These are phyloP conservation scores for Aeoliscus strigatus DNA, from an alignment of 2,797 vertebrate species.

Conservation along the genomic window DNA sequence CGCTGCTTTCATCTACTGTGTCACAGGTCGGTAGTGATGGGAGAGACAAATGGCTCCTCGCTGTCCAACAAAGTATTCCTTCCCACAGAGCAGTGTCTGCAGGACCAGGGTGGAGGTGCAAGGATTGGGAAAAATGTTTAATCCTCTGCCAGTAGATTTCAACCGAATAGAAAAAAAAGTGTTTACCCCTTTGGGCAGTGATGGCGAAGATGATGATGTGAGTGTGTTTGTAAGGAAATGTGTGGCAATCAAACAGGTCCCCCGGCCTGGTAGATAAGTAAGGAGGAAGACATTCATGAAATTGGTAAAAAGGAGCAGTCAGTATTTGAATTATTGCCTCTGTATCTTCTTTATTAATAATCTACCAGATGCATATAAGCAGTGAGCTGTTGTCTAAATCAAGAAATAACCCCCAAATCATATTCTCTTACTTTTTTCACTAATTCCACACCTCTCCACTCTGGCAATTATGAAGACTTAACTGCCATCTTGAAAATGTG, in stretches of 20 bases:
- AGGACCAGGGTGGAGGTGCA: conserved; percentile 31
- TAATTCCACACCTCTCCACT: too few relatives aligned
- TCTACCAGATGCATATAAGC: too few relatives aligned
- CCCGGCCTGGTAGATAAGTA: conserved; percentile 40
- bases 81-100: conserved; percentile 41
- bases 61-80: conserved; percentile 56
- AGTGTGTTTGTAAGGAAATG: conserved; percentile 15
- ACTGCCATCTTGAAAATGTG: too few relatives aligned
- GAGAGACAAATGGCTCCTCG: conserved; percentile 55
- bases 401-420: too few relatives aligned
- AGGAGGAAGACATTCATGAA: conserved; percentile 23
- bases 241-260: conserved; percentile 37
- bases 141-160: conserved; percentile 55
- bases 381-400: too few relatives aligned
- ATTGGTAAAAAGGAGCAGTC: conserved; percentile 15
- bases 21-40: conserved; percentile 48
- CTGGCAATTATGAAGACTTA: too few relatives aligned
- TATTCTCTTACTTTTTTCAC: too few relatives aligned
- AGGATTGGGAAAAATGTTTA: conserved; percentile 42
- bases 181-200: conserved; percentile 55
- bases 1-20: conserved; percentile 27
- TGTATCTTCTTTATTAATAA: too few relatives aligned
- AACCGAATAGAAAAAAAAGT: conserved; percentile 50
- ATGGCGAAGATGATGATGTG: conserved; percentile 29
- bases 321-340: too few relatives aligned